Base-by-base conservation (phyloP, 1,140 invertebrate species). In the Philotrypesis tridentata region DNA sequence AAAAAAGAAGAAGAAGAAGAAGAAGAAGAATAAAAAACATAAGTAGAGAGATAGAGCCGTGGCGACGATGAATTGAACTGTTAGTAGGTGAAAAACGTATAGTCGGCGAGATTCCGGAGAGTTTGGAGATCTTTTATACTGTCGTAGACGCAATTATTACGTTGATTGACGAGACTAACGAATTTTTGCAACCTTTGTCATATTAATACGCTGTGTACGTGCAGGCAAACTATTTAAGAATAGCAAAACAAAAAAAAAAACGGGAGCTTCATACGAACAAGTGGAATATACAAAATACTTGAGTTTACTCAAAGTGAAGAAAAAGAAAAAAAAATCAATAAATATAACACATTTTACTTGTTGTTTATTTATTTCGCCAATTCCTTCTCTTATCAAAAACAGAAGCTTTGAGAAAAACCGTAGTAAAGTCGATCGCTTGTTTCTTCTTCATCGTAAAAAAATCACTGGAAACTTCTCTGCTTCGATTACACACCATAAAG, bases 131-230 rank as follows among this genome's bases (percentile, higher is more conserved):
- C 82, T 83, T 85, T 87, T 85, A 80, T 87, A 85, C 75, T 31
- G 78, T 85, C 70, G 78, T 79, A 79, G 83, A 65, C 75, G 43
- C 55, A 74, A 55, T 71, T 80, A 61, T 82, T 83, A 84, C 65
- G 82, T 80, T 63, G 68, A 82, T 78, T 76, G 72, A 81, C 43
- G 82, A 70, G 67, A 70, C 75, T 82, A 60, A 85, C 70, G 76
- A 80, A 84, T 74, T 87, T 87, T 86, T 79, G 79, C 79, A 85
- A 84, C 9, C 31, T 76, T 84, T 86, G 85, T 86, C 84, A 85
- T 85, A 82, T 75, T 75, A 11, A 79, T 17, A 40, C 43, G 85
- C 61, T 86, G 79, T 85, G 71, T 83, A 71, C 68, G 82, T 78
- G 84, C 73, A 31, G 73, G 65, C 21, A 43, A 70, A 79, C 72